phyloP scores from a whole-genome alignment of 2,888 invertebrate genomes.

The Chesias legatella region DNA sequence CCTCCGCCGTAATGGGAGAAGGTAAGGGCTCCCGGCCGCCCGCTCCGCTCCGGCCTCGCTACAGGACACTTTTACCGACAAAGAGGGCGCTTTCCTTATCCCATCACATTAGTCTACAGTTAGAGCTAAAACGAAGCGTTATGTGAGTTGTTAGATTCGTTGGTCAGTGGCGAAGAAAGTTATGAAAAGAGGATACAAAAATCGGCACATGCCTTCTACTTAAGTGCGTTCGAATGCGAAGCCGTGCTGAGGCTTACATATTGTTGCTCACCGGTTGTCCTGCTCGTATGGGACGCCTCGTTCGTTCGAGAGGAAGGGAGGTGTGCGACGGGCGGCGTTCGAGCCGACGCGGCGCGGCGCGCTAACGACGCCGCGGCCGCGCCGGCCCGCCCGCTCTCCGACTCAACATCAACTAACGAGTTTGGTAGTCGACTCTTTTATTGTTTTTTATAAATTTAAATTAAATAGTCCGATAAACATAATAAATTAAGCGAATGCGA shows the following conservation, averaged over 20 bases:
- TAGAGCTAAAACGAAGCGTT: constrained; percentile 75
- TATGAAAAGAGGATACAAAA: constrained; percentile 53
- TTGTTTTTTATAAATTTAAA: constrained; percentile 70
- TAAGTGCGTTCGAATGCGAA: constrained; percentile 73
- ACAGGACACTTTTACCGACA: constrained; percentile 61
- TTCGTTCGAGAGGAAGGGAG: constrained; percentile 58
- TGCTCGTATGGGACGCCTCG: constrained; percentile 66
- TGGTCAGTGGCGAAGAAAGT: constrained; percentile 69
- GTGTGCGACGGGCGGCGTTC: constrained; percentile 51
- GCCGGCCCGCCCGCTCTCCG: constrained; percentile 53
- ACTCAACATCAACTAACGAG: constrained; percentile 56
- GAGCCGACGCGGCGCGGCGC: constrained; percentile 42
- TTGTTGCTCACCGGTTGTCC: constrained; percentile 77
- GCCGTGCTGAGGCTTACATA: constrained; percentile 75
- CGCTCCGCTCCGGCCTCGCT: constrained; percentile 72
- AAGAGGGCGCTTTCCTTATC: constrained; percentile 89
- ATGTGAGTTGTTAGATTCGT: constrained; percentile 61
- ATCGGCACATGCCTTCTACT: constrained; percentile 65
- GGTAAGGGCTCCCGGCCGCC: constrained; percentile 79
- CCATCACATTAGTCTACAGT: constrained; percentile 81
- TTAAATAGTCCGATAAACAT: constrained; percentile 75
- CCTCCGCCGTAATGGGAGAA: constrained; percentile 81
- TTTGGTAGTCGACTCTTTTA: constrained; percentile 76
- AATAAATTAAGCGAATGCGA: constrained; percentile 79
- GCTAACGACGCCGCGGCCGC: constrained; percentile 35